phyloP scores from a whole-genome alignment of 2,797 vertebrate species.

The Pteropus rufus region DNA sequence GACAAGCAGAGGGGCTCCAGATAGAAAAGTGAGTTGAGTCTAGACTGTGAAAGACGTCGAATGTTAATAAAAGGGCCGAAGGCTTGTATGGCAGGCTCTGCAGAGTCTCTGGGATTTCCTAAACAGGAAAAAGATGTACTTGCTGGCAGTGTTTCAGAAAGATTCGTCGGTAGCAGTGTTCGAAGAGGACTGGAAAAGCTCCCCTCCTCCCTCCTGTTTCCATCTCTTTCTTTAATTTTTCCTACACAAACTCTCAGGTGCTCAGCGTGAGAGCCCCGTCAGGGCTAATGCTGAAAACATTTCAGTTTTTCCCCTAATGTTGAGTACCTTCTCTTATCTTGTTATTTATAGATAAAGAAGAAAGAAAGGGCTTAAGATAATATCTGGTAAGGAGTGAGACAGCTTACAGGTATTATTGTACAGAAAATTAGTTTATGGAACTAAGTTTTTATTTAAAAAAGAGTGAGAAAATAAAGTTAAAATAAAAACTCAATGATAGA shows the following conservation, averaged over 20 bases:
- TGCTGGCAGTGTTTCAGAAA: not conserved
- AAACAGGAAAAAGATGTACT: not conserved
- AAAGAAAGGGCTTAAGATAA: not conserved
- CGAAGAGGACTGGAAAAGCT: not conserved
- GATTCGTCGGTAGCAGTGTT: not conserved
- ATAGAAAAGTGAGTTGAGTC: not conserved
- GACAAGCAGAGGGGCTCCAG: not conserved
- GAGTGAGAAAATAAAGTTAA: not conserved
- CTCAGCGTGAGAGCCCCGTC: not conserved
- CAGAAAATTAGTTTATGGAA: not conserved
- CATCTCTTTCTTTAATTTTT: not conserved
- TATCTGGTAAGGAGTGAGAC: not conserved
- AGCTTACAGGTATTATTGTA: not conserved
- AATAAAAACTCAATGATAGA: not conserved
- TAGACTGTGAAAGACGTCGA: not conserved
- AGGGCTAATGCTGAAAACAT: not conserved
- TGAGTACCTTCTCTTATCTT: not conserved
- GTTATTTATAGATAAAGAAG: not conserved
- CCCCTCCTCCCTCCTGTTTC: not conserved
- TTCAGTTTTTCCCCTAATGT: not conserved
- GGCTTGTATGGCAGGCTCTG: not conserved
- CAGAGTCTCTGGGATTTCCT: not conserved
- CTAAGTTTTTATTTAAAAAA: not conserved
- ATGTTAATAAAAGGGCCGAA: not conserved
- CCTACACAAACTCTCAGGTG: not conserved